Evolutionary conservation across 2,113 vertebrate species (phyloP).

Genomic region (Leptobrachium ailaonicum): DNA sequence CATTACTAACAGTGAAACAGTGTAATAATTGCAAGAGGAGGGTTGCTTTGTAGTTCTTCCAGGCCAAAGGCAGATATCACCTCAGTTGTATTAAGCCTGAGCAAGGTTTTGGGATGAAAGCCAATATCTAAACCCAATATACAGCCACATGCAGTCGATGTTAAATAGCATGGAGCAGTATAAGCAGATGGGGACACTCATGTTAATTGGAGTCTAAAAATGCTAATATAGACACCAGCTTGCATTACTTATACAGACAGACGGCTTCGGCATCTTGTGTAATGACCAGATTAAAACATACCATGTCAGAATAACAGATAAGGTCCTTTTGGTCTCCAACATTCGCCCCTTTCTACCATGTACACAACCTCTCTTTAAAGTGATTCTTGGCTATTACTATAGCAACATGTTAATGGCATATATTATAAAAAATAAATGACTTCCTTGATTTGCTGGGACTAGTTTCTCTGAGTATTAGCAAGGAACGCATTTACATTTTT

Average conservation of each 20-base stretch:
- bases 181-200: not conserved
- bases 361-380: not conserved
- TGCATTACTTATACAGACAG: not conserved
- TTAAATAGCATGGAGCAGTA: not conserved
- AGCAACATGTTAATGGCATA: too few relatives aligned
- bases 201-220: slow-evolving; percentile 2
- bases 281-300: not conserved
- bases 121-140: not conserved
- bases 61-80: not conserved
- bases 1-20: slow-evolving; percentile 32
- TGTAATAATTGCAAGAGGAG: slow-evolving; percentile 18
- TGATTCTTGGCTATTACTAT: too few relatives aligned
- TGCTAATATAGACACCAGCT: not conserved
- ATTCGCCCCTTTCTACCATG: not conserved
- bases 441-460: too few relatives aligned
- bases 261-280: not conserved
- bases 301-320: not conserved
- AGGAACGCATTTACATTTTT: too few relatives aligned
- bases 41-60: slow-evolving; percentile 3
- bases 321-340: not conserved
- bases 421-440: too few relatives aligned
- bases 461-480: too few relatives aligned
- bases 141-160: not conserved
- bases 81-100: not conserved
- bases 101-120: not conserved